Conservation (phyloP, 2,113 vertebrate species). For the Barnardius zonarius region DNA sequence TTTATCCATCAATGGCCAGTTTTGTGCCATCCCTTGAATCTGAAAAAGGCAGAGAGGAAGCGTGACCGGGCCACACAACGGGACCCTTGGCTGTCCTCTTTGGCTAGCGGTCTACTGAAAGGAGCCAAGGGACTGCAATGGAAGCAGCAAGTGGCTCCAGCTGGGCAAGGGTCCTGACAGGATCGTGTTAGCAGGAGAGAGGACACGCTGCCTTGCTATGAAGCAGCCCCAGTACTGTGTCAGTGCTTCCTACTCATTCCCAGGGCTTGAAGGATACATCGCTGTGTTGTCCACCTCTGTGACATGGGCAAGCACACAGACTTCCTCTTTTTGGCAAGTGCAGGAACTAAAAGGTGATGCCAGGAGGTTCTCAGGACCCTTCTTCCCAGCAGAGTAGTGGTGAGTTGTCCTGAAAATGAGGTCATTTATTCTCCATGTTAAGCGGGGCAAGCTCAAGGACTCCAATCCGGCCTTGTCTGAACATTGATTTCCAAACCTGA, state of each 20-base stretch:
- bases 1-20: not conserved
- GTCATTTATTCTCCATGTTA: not conserved
- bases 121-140: not conserved
- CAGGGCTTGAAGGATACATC: not conserved
- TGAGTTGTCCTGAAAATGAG: not conserved
- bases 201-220: not conserved
- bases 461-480: not conserved
- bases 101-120: not conserved
- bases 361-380: not conserved
- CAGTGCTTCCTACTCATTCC: not conserved
- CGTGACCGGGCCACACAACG: not conserved
- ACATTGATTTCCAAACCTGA: not conserved
- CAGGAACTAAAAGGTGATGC: not conserved
- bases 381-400: not conserved
- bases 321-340: not conserved
- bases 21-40: not conserved
- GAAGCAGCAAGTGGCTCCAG: not conserved
- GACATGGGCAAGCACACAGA: not conserved
- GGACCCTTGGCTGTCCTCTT: constrained; percentile 32
- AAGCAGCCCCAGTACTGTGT: not conserved
- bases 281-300: not conserved
- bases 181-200: not conserved
- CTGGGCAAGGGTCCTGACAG: not conserved
- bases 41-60: constrained; percentile 1
- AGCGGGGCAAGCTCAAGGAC: not conserved